Base-by-base conservation (phyloP, 2,113 vertebrate genomes). In the Glaucomys volans region DNA sequence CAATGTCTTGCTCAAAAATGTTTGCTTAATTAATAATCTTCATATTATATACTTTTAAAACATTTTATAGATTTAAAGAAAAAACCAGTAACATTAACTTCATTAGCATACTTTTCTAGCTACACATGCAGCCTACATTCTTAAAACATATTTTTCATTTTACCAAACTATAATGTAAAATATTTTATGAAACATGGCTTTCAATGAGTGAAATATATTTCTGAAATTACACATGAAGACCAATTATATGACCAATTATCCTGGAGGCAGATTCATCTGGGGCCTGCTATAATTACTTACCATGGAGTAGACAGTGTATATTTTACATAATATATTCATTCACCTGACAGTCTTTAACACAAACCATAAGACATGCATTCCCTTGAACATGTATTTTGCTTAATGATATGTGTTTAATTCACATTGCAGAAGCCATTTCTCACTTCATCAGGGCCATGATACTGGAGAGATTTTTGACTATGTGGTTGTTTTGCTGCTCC, bases 311-410 rank as follows among this genome's bases (percentile, higher is more conserved):
- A 87, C 54, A 91, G 8, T 88, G 5, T 81, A 66, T 40, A 90
- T 52, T 77, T 87, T 85, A 66, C 77, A 83, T 12, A 66, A 96
- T 76, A 40, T 62, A 17, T 82, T 75, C 67, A 57, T 90, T 57
- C 37, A 35, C 13, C 57, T 50, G 16, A 57, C 8, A 77, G 24
- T 69, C 44, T 87, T 11, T 76, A 85, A 28, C 52, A 67, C 35
- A 69, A 40, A 62, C 13, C n/a, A 24, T 44, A 71, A 85, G 12
- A 3, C 54, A 64, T 90, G 44, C 22, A 71, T 82, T 84, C 18
- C 20, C 87, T 77, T 54, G 50, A 62, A 82, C 22, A 81, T 42
- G 42, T n/a, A 76, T 71, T 72, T 76, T 35, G 6, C 8, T 37
- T 75, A 35, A 81, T 16, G 35, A 44, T 66, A 22, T 40, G 1